These are phyloP conservation scores for Meliscaeva auricollis DNA, from an alignment of 2,888 invertebrate species.

Conservation along the genomic window DNA sequence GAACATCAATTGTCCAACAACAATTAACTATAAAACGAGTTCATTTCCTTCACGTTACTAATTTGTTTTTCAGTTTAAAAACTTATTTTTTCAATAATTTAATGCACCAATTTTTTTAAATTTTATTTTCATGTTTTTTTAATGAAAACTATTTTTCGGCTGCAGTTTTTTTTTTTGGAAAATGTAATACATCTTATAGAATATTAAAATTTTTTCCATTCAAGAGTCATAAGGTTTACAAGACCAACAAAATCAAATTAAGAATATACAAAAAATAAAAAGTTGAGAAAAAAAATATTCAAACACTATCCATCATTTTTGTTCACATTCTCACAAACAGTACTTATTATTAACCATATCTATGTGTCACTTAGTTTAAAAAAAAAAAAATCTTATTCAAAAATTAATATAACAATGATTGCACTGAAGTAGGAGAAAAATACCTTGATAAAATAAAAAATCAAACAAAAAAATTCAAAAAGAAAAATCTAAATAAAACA, in stretches of 20 bases:
- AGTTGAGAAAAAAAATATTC: conserved; percentile 35
- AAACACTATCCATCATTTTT: conserved; percentile 45
- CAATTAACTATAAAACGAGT: too few species aligned
- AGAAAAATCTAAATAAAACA: conserved; percentile 51
- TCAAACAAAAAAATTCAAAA: conserved; percentile 44
- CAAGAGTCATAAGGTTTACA: conserved; percentile 27
- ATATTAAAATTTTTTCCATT: not conserved
- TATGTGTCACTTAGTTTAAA: conserved; percentile 45
- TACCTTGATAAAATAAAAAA: conserved; percentile 33
- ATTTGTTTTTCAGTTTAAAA: too few species aligned
- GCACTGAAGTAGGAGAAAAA: conserved; percentile 71
- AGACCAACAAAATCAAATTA: conserved; percentile 52
- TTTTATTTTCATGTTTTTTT: too few species aligned
- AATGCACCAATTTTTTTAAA: too few species aligned
- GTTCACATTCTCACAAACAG: conserved; percentile 67
- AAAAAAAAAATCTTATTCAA: conserved; percentile 30
- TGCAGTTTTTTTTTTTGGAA: too few species aligned
- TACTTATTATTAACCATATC: conserved; percentile 54
- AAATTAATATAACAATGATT: conserved; percentile 61
- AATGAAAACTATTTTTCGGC: too few species aligned
- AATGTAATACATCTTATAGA: too few species aligned
- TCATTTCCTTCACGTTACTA: too few species aligned
- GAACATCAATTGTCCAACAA: too few species aligned
- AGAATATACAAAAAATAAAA: conserved; percentile 9
- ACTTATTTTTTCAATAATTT: too few species aligned